Base-by-base conservation (phyloP, 2,888 invertebrate genomes). In the Drosophila pullipes region DNA sequence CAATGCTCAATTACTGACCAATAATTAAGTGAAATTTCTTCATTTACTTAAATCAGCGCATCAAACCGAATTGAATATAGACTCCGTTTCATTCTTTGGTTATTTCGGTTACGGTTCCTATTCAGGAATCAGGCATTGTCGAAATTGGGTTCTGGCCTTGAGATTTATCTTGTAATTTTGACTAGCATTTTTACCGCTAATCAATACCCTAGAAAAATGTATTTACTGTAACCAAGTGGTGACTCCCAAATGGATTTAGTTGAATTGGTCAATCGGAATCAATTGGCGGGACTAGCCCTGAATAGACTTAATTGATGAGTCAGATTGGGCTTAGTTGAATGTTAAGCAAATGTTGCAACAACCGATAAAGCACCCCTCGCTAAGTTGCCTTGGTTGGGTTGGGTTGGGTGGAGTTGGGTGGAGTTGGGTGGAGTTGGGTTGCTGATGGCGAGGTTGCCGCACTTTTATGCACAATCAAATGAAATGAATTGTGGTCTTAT, bases 401-500 rank as follows among this genome's bases (percentile, higher is more conserved):
- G 47, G 47, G 22, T 71, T 75, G 50, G 47, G 22, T 71, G n/a
- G n/a, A n/a, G n/a, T n/a, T n/a, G n/a, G n/a, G n/a, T n/a, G n/a
- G n/a, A n/a, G n/a, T n/a, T n/a, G n/a, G n/a, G n/a, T n/a, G n/a
- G n/a, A n/a, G 47, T 47, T 47, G 47, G 47, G 22, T 71, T 75
- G 50, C 49, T 52, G 69, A 53, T 64, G 39, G 64, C 69, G 52
- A 66, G 55, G 69, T 59, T 69, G 60, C 64, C 76, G 69, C 65
- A 78, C 72, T 81, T 72, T 73, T 74, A 73, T 81, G 81, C 74
- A 73, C 75, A 72, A 75, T 78, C 78, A 81, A 78, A 74, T 81
- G 72, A 81, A 81, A 74, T 77, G 80, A 74, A 81, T 80, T 80
- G 77, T 77, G 81, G 74, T 69, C 78, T 80, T 80, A 72, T 80